A percentile compares a stretch with the other conserved stretches of the same genome.
These are phyloP conservation scores for Lampropteryx suffumata DNA, from an alignment of 2,888 invertebrate species.

Conservation along the genomic window DNA sequence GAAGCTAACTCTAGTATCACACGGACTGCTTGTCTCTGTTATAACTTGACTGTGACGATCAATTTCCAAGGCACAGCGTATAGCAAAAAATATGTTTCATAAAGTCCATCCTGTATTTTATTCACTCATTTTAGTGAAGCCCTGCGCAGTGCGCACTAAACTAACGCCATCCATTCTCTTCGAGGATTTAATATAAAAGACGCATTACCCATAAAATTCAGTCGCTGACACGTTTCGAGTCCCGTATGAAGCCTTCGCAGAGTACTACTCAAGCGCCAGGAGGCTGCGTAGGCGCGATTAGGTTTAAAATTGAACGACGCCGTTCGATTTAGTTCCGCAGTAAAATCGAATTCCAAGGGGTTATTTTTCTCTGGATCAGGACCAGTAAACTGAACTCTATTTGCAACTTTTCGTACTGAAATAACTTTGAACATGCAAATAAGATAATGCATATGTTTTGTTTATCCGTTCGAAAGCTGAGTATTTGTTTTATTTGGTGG, in stretches of 20 bases:
- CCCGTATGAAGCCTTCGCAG: background rate
- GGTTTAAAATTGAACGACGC: conserved; percentile 13
- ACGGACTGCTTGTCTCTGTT: no score
- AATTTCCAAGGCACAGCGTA: no score
- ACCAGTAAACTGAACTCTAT: conserved; percentile 14
- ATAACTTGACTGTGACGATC: no score
- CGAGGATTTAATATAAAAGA: conserved; percentile 17
- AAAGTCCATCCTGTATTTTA: no score
- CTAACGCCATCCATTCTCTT: background rate
- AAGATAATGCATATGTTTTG: conserved; percentile 1
- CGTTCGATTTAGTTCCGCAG: conserved; percentile 15
- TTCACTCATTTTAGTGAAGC: no score
- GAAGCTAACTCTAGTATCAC: no score
- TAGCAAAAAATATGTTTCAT: no score
- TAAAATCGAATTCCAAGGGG: conserved; percentile 8
- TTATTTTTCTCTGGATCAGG: conserved; percentile 10
- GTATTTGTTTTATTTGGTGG: background rate
- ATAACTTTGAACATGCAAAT: conserved; percentile 4
- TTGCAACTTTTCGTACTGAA: background rate
- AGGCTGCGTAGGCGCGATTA: conserved; percentile 16
- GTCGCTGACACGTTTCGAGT: conserved; percentile 3
- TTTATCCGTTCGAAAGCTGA: background rate
- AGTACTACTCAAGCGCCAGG: background rate
- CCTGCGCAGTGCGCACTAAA: no score
- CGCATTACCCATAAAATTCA: conserved; percentile 11